Conservation (phyloP, 2,113 vertebrate species). For the Phainopepla nitens region DNA sequence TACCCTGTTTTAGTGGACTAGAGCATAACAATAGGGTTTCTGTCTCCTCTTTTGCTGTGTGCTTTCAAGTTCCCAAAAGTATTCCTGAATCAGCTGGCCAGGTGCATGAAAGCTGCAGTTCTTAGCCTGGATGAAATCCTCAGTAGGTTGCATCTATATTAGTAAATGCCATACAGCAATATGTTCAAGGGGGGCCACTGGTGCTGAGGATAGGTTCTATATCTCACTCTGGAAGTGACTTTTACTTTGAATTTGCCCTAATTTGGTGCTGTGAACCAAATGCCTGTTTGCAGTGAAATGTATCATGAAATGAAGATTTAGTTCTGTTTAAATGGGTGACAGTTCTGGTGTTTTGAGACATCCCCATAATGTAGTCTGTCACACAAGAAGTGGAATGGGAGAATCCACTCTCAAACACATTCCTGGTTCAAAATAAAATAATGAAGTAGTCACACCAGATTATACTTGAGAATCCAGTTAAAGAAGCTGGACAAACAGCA, state of each 20-base stretch:
- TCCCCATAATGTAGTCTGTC: background rate
- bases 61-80: background rate
- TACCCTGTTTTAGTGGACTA: background rate
- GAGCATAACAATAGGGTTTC: background rate
- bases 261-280: background rate
- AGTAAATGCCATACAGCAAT: background rate
- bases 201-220: background rate
- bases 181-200: background rate
- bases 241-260: background rate
- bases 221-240: background rate
- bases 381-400: background rate
- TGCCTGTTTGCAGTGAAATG: background rate
- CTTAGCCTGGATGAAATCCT: background rate
- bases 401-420: background rate
- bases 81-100: background rate
- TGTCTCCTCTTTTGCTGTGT: background rate
- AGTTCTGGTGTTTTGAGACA: background rate
- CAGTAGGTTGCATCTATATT: rapidly evolving
- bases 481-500: background rate
- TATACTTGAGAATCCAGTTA: background rate
- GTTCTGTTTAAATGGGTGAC: background rate
- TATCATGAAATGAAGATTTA: background rate
- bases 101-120: background rate
- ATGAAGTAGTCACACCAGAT: background rate
- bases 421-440: background rate